phyloP scores from a whole-genome alignment of 2,797 vertebrate genomes.

The Channallabes apus region DNA sequence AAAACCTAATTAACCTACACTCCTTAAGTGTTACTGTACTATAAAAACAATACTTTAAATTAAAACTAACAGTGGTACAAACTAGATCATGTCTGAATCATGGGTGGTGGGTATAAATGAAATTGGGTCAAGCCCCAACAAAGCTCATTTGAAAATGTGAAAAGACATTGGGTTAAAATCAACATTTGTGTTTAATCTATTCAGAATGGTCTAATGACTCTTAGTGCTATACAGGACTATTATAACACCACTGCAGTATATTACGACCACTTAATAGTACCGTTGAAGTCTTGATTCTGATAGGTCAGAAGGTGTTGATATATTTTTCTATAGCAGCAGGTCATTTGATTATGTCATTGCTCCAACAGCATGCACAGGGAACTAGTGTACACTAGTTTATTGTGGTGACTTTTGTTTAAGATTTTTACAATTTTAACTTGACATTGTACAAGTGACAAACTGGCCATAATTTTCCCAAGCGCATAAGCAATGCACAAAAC shows the following conservation, averaged over 20 bases:
- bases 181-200: background rate
- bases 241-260: background rate
- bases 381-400: background rate
- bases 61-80: background rate
- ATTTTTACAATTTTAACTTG: background rate
- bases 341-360: background rate
- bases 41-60: background rate
- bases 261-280: background rate
- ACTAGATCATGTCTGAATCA: background rate
- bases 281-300: background rate
- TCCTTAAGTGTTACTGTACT: background rate
- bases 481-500: no score
- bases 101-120: background rate
- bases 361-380: background rate
- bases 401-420: background rate
- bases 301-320: background rate
- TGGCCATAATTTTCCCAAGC: no score
- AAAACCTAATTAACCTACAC: background rate
- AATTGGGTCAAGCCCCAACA: background rate
- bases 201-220: background rate
- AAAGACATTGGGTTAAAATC: background rate
- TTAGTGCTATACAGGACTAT: background rate
- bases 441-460: no score
- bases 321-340: background rate
- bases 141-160: background rate